phyloP scores from a whole-genome alignment of 2,113 vertebrate species.

The Varanus salvator region DNA sequence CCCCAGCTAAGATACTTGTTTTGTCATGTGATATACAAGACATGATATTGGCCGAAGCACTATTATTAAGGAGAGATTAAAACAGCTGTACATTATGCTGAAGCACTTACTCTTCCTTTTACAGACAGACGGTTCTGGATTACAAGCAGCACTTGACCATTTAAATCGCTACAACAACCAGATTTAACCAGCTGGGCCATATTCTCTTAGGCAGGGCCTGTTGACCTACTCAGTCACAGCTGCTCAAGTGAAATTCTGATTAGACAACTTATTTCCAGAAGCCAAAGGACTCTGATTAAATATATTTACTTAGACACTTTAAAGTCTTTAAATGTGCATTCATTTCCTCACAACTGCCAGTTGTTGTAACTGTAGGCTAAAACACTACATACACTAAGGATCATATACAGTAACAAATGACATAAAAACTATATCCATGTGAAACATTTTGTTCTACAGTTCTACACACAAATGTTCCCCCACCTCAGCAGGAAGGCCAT shows the following conservation, averaged over 20 bases:
- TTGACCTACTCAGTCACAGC: slow-evolving; percentile 83
- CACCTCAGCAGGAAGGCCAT: neutral
- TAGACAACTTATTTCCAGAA: slow-evolving; percentile 82
- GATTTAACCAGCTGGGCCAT: slow-evolving; percentile 95
- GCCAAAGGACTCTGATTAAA: slow-evolving; percentile 81
- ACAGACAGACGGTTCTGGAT: slow-evolving; percentile 93
- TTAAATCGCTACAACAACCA: slow-evolving; percentile 95
- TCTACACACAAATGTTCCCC: neutral
- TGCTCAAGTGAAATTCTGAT: slow-evolving; percentile 85
- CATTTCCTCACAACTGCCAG: slow-evolving; percentile 63
- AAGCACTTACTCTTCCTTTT: slow-evolving; percentile 87
- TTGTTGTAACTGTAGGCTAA: slow-evolving; percentile 46
- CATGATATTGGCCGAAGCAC: slow-evolving; percentile 85
- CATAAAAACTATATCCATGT: slow-evolving; percentile 15
- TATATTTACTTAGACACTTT: slow-evolving; percentile 77
- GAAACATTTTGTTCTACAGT: neutral
- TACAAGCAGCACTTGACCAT: slow-evolving; percentile 98
- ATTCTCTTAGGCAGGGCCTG: slow-evolving; percentile 86
- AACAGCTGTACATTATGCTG: slow-evolving; percentile 96
- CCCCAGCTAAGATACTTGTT: slow-evolving; percentile 74
- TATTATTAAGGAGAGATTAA: slow-evolving; percentile 97
- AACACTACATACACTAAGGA: slow-evolving; percentile 42
- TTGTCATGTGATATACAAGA: slow-evolving; percentile 75
- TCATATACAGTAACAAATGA: slow-evolving; percentile 55
- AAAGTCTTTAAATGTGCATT: slow-evolving; percentile 70